A percentile compares a stretch with the other conserved stretches of the same genome.
Conservation (phyloP, 2,888 invertebrate genomes). For the Ganaspis brasiliensis region DNA sequence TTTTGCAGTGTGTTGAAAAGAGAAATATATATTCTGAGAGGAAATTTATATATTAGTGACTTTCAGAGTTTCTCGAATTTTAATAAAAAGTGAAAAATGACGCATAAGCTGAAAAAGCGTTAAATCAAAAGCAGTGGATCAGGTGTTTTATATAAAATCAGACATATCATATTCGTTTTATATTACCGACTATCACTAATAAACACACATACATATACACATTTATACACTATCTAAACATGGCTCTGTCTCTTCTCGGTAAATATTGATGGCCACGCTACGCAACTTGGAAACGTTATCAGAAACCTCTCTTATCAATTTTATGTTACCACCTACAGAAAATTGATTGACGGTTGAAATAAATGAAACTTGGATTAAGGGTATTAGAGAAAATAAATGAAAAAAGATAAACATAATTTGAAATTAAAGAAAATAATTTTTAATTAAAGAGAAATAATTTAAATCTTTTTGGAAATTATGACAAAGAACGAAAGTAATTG, state of each 20-base stretch:
- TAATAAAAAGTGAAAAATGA: conserved; percentile 3
- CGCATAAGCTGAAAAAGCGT: background rate
- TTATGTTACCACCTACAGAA: conserved; percentile 18
- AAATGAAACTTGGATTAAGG: no score
- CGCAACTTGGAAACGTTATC: conserved; percentile 51
- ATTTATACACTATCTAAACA: conserved; percentile 57
- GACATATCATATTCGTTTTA: conserved; percentile 22
- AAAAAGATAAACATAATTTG: no score
- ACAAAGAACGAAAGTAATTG: no score
- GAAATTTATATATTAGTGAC: no score
- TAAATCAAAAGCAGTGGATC: conserved; percentile 13
- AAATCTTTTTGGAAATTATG: no score
- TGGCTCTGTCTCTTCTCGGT: conserved; percentile 58
- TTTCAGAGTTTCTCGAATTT: background rate
- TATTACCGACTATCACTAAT: conserved; percentile 52
- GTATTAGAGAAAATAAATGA: no score
- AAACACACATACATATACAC: conserved; percentile 40
- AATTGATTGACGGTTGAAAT: no score
- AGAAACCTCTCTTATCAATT: conserved; percentile 61
- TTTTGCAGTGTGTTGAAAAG: background rate
- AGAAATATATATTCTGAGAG: no score
- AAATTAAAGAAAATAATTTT: no score
- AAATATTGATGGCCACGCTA: conserved; percentile 59
- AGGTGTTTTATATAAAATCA: conserved; percentile 18
- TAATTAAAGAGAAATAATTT: no score